These are phyloP conservation scores for Ostrea denselamellosa DNA, from an alignment of 1,140 invertebrate genomes.

Conservation along the genomic window DNA sequence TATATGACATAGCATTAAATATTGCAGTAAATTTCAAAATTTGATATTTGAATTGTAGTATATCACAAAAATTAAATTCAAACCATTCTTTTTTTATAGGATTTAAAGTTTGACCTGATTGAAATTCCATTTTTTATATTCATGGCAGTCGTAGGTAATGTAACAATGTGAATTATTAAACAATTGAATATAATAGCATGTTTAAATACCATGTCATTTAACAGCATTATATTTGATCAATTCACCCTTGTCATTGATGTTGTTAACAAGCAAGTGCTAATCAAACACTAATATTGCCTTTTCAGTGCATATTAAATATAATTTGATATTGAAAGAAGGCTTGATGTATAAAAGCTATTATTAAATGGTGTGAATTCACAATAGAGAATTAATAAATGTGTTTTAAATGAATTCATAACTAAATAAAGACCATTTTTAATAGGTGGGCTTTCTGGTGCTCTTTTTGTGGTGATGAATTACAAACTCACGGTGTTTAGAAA, in stretches of 20 bases:
- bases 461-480: slow-evolving; percentile 96
- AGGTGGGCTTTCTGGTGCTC: slow-evolving; percentile 92
- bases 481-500: slow-evolving; percentile 94
- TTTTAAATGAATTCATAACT: neutral
- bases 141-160: slow-evolving; percentile 74
- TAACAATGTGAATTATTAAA: neutral
- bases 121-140: slow-evolving; percentile 75
- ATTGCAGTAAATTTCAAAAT: neutral
- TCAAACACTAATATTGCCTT: neutral
- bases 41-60: neutral
- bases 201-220: neutral
- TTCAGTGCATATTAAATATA: neutral
- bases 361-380: neutral
- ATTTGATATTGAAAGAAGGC: neutral
- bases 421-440: slow-evolving; percentile 79
- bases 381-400: neutral
- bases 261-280: neutral
- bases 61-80: neutral
- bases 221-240: neutral
- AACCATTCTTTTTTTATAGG: slow-evolving; percentile 56
- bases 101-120: slow-evolving; percentile 74
- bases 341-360: neutral
- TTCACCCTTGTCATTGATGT: neutral
- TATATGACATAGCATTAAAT: too few relatives aligned
- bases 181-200: too few relatives aligned